These are phyloP conservation scores for Mustela nigripes DNA, from an alignment of 2,113 vertebrate genomes.

Conservation along the genomic window DNA sequence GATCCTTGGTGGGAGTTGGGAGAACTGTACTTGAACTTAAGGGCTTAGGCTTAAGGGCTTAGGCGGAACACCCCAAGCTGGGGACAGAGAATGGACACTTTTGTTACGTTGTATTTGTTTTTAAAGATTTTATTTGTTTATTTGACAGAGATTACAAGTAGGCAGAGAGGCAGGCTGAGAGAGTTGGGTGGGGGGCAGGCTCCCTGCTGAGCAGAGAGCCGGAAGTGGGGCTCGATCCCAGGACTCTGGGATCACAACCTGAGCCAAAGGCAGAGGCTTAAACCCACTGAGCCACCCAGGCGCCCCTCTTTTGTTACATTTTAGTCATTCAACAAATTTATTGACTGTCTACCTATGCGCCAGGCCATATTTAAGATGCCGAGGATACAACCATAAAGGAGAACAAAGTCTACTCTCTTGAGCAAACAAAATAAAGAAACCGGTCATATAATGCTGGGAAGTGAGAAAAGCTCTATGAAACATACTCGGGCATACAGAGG, in stretches of 20 bases:
- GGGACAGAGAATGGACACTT: conserved; percentile 3
- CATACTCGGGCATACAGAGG: neutral
- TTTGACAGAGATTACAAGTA: no score
- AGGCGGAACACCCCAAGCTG: neutral
- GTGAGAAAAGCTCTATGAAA: neutral
- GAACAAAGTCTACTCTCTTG: conserved; percentile 48
- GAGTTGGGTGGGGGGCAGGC: no score
- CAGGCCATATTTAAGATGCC: neutral
- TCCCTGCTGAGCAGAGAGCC: no score
- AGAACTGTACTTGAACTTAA: neutral
- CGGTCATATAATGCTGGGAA: neutral
- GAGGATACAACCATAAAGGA: neutral
- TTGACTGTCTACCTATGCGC: neutral
- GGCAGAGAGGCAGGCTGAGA: no score
- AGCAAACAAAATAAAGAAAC: conserved; percentile 5
- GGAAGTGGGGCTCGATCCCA: no score
- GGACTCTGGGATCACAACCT: no score
- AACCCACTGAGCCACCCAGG: no score
- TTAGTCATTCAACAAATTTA: conserved; percentile 45
- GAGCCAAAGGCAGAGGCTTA: no score
- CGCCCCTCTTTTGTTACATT: conserved; percentile 27
- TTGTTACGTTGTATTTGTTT: conserved; percentile 45
- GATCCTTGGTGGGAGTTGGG: neutral
- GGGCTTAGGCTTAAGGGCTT: neutral
- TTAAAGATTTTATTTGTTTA: no score